Conservation (phyloP, 2,888 invertebrate species). For the Hydriomena furcata region DNA sequence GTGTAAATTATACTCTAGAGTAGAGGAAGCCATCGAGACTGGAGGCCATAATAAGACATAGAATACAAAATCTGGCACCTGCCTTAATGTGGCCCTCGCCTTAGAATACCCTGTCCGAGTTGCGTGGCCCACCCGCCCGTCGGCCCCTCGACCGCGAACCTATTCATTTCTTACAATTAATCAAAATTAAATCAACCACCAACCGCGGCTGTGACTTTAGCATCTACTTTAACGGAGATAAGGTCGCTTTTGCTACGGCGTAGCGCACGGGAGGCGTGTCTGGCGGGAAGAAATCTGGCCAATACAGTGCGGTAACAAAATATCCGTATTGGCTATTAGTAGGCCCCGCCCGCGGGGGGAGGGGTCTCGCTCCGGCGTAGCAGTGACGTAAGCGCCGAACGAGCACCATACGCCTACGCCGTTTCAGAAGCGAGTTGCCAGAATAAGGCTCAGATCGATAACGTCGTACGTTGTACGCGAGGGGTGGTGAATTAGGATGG, state of each 20-base stretch:
- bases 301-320: conserved; percentile 85
- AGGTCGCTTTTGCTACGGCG: conserved; percentile 50
- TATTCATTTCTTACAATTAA: conserved; percentile 82
- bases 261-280: conserved; percentile 67
- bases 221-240: conserved; percentile 45
- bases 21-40: conserved; percentile 44
- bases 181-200: conserved; percentile 78
- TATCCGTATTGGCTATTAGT: conserved; percentile 85
- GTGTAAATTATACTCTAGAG: conserved; percentile 38
- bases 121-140: conserved; percentile 28
- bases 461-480: conserved; percentile 45
- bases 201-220: conserved; percentile 44
- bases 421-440: conserved; percentile 31
- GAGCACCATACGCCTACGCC: conserved; percentile 39
- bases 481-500: conserved; percentile 57
- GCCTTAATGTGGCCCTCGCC: conserved; percentile 34
- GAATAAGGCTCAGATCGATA: conserved; percentile 39
- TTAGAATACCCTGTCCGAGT: conserved; percentile 25
- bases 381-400: conserved; percentile 44
- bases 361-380: conserved; percentile 36
- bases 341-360: conserved; percentile 72
- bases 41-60: conserved; percentile 30
- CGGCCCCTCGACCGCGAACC: conserved; percentile 47
- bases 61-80: conserved; percentile 34
- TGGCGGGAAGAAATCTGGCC: conserved; percentile 83